Base-by-base conservation (phyloP, 2,797 vertebrate genomes). In the Limnodromus scolopaceus region DNA sequence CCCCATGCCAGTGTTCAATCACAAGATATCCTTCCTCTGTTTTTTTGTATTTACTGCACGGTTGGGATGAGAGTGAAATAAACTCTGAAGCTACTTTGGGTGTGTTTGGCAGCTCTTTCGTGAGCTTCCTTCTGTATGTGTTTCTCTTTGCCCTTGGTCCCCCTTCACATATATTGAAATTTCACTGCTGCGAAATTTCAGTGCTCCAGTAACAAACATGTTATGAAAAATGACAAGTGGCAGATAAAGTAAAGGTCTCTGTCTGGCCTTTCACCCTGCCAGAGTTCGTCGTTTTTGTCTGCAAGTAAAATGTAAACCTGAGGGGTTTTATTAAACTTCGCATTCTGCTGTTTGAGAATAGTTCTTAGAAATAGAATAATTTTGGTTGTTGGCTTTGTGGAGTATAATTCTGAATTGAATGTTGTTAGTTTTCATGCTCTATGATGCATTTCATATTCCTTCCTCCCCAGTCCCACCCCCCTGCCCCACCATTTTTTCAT, bases 1-100 rank as follows among this genome's bases (percentile, higher is more conserved):
- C 55, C 71, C 39, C 60, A 65, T 46, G 83, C 54, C 72, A 53
- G n/a, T 48, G 65, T 43, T 90, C 66, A 84, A 4, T 58, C 65
- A 18, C 19, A 55, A 92, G 91, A 96, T 53, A 74, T 93, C 92
- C 91, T 94, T 96, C 96, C 96, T 95, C 72, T 91, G 71, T 3
- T 66, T 91, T 72, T 92, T 13, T 38, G 4, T 81, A 48, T 91
- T 93, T 78, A 51, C 39, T 72, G 69, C 39, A 12, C 7, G 30
- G 32, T 2, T 57, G 53, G 41, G 63, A 36, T 49, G 57, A 95
- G 48, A 57, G 34, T 11, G 20, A 71, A 66, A 77, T 49, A 57
- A 89, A 66, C 41, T 75, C 69, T 51, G 55, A 24, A 69, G 61
- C 25, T 55, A 8, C 68, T 88, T 36, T 19, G 49, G 6, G 16